phyloP scores from a whole-genome alignment of 2,113 vertebrate genomes.

The Argyrosomus japonicus region DNA sequence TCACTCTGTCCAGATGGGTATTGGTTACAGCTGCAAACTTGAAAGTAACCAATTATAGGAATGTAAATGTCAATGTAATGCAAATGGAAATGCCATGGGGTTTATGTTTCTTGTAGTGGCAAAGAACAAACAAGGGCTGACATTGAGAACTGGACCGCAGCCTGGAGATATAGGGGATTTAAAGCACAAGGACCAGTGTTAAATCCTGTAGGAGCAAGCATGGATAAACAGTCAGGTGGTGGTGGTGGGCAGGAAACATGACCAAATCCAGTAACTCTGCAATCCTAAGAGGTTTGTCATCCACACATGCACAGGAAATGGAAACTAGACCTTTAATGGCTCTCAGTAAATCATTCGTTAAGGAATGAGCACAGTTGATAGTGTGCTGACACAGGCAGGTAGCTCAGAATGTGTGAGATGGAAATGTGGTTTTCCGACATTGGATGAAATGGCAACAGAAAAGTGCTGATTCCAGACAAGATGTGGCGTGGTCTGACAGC shows the following conservation, averaged over 20 bases:
- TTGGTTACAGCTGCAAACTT: neutral
- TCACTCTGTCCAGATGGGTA: neutral
- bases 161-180: neutral
- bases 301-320: constrained; percentile 11
- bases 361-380: constrained; percentile 12
- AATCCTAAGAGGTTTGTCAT: neutral
- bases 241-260: neutral
- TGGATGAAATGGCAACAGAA: constrained; percentile 56
- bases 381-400: constrained; percentile 50
- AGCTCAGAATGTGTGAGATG: constrained; percentile 17
- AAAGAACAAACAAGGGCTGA: neutral
- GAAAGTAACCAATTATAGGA: neutral
- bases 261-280: constrained; percentile 1
- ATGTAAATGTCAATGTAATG: neutral
- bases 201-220: neutral
- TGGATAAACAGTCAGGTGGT: neutral
- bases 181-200: neutral
- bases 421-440: constrained; percentile 36
- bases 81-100: neutral
- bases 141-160: neutral
- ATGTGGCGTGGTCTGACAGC: constrained; percentile 49
- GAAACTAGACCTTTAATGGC: constrained; percentile 11
- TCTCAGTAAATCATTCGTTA: constrained; percentile 18
- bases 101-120: neutral
- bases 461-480: constrained; percentile 67